Conservation (phyloP, 2,113 vertebrate genomes). For the Dasypus novemcinctus region DNA sequence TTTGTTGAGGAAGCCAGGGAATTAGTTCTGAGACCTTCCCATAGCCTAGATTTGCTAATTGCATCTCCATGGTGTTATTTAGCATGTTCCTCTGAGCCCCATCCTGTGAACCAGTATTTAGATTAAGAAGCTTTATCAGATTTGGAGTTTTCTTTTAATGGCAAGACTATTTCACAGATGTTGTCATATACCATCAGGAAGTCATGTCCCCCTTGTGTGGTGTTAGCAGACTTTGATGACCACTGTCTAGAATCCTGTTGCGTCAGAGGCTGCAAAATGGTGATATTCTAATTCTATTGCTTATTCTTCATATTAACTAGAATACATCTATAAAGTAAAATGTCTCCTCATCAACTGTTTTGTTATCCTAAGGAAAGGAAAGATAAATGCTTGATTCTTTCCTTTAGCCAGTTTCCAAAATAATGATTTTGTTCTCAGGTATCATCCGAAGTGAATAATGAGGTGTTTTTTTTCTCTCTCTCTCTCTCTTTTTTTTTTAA, state of each 20-base stretch:
- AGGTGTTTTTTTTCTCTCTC: not conserved
- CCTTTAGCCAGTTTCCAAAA: not conserved
- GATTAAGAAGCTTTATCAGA: not conserved
- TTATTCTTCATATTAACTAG: not conserved
- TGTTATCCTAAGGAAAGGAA: not conserved
- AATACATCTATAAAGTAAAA: not conserved
- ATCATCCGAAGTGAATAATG: not conserved
- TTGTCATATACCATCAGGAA: not conserved
- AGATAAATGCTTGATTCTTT: not conserved
- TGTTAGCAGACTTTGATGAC: not conserved
- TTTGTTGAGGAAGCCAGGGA: not conserved
- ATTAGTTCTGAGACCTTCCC: not conserved
- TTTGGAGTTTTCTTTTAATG: not conserved
- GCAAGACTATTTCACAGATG: not conserved
- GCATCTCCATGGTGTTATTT: not conserved
- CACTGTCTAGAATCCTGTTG: not conserved
- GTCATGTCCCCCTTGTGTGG: not conserved
- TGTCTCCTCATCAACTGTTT: not conserved
- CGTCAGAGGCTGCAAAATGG: not conserved
- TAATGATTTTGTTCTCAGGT: not conserved
- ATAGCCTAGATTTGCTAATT: not conserved
- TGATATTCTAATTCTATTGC: not conserved
- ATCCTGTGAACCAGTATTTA: not conserved
- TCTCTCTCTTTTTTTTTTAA: not conserved
- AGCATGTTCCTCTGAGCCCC: not conserved